These are phyloP conservation scores for Idris sp. DNA, from an alignment of 1,140 invertebrate species.

Conservation along the genomic window DNA sequence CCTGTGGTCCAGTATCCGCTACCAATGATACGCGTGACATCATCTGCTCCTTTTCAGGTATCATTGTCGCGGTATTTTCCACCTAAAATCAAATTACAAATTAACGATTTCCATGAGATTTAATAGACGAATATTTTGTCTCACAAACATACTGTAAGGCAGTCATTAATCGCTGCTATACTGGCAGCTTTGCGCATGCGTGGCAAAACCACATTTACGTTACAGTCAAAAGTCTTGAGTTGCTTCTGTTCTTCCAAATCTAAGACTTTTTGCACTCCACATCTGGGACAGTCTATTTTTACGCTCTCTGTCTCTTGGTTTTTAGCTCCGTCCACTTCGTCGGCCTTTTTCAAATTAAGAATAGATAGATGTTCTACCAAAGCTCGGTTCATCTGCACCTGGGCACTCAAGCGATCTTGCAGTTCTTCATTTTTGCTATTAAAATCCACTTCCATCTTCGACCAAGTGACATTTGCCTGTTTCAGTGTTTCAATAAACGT, in stretches of 20 bases:
- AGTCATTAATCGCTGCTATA: conserved; percentile 37
- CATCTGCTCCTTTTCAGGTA: conserved; percentile 6
- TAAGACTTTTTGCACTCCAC: conserved; percentile 21
- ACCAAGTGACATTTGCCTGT: conserved; percentile 77
- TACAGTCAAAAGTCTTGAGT: not conserved
- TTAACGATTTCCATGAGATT: too few relatives aligned
- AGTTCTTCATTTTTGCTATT: conserved; percentile 62
- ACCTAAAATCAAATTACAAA: conserved; percentile 2
- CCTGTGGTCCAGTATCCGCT: conserved; percentile 27
- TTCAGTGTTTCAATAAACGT: conserved; percentile 75
- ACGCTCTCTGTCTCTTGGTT: not conserved
- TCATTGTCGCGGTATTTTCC: conserved; percentile 12
- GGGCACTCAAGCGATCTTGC: conserved; percentile 55
- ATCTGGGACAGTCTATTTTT: conserved; percentile 18
- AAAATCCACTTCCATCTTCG: conserved; percentile 72
- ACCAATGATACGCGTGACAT: conserved; percentile 41
- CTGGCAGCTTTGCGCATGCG: conserved; percentile 42
- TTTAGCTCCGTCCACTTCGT: conserved; percentile 7
- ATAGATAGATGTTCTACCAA: conserved; percentile 51
- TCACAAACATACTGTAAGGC: conserved; percentile 16
- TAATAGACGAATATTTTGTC: too few relatives aligned
- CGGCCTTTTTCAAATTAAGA: conserved; percentile 29
- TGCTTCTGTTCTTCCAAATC: conserved; percentile 24
- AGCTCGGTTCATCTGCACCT: conserved; percentile 60
- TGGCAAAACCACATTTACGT: conserved; percentile 31